Evolutionary conservation across 2,113 vertebrate species (phyloP), one percentile per base, ranked within the genome.

Genomic region (Aldabrachelys gigantea): DNA sequence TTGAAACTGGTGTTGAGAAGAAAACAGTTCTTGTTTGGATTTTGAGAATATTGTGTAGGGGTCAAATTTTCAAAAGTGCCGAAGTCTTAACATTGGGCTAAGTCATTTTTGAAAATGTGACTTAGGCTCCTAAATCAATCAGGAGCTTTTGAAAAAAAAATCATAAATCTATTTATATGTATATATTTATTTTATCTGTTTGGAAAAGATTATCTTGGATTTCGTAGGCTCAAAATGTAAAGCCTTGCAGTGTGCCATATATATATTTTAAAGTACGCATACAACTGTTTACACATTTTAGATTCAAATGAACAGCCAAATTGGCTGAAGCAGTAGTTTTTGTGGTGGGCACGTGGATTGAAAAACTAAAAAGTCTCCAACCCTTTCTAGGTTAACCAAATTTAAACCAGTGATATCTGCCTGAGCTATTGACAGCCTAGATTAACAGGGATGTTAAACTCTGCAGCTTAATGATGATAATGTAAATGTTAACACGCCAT

Each of bases 1-100:
- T 35, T 35, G 19, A 50, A 85, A 82, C 1, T 1, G 3, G 10
- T 89, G 88, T 80, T 52, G 89, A 91, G 82, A 96, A 91, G 53
- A 96, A 94, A 94, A 75, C 27, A 91, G 54, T 5, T 76, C 56
- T n/a, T 93, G 35, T 91, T 92, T 93, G 85, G 87, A 9, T 96
- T 94, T 94, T 89, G 2, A 49, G 86, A 87, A 85, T 94, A 95
- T 82, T 29, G 9, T 12, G n/a, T 72, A 91, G 91, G 31, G 88
- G 90, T 80, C 94, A 87, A 69, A 86, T 92, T 94, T 85, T 93
- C 49, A 1, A 85, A 90, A 52, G 3, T 75, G 53, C 79, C 87
- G 85, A 96, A n/a, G 22, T 41, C 88, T 65, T 96, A 90, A 89
- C 92, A 92, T 84, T 78, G 81, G 82, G 84, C 31, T 19, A 59